phyloP scores from a whole-genome alignment of 2,113 vertebrate genomes.

The Peromyscus maniculatus region DNA sequence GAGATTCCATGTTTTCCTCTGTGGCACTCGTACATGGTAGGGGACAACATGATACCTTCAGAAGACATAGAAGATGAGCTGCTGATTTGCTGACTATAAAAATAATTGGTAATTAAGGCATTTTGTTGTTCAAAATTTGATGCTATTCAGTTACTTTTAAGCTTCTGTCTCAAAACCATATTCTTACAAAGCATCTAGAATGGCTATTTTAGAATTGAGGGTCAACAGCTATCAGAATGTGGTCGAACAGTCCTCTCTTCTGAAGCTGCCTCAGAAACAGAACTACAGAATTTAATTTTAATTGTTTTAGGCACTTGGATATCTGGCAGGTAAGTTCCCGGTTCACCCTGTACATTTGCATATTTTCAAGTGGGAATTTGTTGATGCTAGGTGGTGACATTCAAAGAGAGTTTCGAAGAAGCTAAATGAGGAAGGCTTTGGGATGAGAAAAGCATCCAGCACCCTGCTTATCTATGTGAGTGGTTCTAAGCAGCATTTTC shows the following conservation, averaged over 20 bases:
- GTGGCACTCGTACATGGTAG: not conserved
- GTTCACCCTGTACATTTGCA: not conserved
- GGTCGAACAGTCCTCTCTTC: not conserved
- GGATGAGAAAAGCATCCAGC: not conserved
- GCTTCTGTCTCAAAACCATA: conserved; percentile 32
- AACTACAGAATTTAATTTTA: conserved; percentile 23
- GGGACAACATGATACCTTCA: not conserved
- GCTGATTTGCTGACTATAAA: conserved; percentile 28
- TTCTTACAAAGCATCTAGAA: conserved; percentile 37
- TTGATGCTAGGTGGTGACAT: not conserved
- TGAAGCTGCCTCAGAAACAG: conserved; percentile 54
- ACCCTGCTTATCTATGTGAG: not conserved
- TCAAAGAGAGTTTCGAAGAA: not conserved
- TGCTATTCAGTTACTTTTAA: conserved; percentile 5
- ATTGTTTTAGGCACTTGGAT: not conserved
- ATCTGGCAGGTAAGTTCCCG: not conserved
- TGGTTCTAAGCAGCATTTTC: not conserved
- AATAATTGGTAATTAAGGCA: conserved; percentile 8
- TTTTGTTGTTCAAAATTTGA: conserved; percentile 11
- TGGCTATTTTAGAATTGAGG: conserved; percentile 31
- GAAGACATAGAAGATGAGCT: not conserved
- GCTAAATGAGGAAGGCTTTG: not conserved
- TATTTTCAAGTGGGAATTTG: conserved; percentile 45
- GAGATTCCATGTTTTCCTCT: not conserved
- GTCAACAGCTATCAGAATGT: not conserved